phyloP scores from a whole-genome alignment of 1,140 invertebrate species.

The Drosophila punjabiensis region DNA sequence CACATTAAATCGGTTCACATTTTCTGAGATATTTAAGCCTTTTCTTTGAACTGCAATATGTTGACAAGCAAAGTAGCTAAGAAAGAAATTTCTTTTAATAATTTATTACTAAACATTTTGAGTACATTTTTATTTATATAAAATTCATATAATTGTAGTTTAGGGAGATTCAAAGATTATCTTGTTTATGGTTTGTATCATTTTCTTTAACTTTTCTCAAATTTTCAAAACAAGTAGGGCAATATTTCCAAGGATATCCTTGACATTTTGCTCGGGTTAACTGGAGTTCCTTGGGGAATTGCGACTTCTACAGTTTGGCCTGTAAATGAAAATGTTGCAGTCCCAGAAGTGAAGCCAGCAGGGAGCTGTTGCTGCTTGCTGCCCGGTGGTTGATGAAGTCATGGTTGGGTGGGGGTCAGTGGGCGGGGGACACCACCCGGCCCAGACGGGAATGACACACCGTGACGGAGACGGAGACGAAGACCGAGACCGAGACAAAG shows the following conservation, averaged over 20 bases:
- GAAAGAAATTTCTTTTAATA: background rate
- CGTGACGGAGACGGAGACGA: conserved; percentile 3
- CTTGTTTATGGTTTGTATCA: no score
- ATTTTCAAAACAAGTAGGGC: no score
- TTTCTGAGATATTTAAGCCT: background rate
- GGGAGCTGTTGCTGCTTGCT: conserved; percentile 26
- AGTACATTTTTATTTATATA: no score
- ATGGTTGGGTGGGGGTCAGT: conserved; percentile 23
- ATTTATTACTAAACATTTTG: background rate
- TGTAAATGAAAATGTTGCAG: conserved; percentile 31
- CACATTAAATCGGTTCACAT: background rate
- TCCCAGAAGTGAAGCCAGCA: conserved; percentile 41
- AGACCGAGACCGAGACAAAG: background rate
- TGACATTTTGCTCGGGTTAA: background rate
- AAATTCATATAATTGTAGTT: no score
- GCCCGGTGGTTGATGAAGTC: conserved; percentile 51
- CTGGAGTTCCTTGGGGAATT: background rate
- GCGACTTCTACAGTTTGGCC: conserved; percentile 5
- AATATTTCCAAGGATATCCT: background rate
- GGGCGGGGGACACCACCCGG: conserved; percentile 12
- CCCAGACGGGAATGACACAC: conserved; percentile 47
- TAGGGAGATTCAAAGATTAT: no score
- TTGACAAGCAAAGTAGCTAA: background rate
- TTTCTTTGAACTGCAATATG: background rate
- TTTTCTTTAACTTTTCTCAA: no score